Evolutionary conservation across 2,113 vertebrate species (phyloP).

Genomic region (Grammomys surdaster): DNA sequence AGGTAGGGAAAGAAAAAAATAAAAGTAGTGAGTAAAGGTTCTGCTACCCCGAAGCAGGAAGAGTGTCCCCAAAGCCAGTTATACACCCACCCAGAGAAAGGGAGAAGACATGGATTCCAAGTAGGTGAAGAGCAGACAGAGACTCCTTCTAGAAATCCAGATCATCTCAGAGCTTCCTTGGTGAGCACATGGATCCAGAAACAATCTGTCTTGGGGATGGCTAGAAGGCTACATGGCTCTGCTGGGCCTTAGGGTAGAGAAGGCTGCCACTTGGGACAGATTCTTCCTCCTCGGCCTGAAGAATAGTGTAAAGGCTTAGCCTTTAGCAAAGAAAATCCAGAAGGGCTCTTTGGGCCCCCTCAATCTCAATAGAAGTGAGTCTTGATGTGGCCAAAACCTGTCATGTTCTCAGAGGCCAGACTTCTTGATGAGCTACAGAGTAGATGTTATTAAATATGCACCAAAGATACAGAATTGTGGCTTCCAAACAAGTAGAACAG

Average conservation of each 20-base stretch:
- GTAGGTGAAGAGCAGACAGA: not conserved
- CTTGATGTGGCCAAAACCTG: not conserved
- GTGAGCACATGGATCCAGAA: not conserved
- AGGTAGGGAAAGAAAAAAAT: not conserved
- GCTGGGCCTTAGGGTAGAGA: not conserved
- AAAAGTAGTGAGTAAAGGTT: not conserved
- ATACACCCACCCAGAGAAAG: not conserved
- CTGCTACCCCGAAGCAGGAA: not conserved
- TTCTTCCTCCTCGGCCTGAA: not conserved
- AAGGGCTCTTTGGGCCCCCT: too few relatives aligned
- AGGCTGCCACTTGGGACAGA: too few relatives aligned
- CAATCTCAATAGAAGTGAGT: too few relatives aligned
- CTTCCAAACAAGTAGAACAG: not conserved
- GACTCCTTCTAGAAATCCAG: not conserved
- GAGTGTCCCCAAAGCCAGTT: not conserved
- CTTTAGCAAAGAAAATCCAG: not conserved
- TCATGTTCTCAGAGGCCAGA: not conserved
- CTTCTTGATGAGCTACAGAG: not conserved
- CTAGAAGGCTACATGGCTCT: not conserved
- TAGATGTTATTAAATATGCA: not conserved
- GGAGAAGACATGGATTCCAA: not conserved
- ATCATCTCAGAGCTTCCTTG: not conserved
- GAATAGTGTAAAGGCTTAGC: not conserved
- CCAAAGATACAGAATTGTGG: not conserved
- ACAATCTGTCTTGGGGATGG: not conserved